Evolutionary conservation across 2,113 vertebrate species (phyloP), one percentile per base, ranked within the genome.

Genomic region (Siniperca knerii): DNA sequence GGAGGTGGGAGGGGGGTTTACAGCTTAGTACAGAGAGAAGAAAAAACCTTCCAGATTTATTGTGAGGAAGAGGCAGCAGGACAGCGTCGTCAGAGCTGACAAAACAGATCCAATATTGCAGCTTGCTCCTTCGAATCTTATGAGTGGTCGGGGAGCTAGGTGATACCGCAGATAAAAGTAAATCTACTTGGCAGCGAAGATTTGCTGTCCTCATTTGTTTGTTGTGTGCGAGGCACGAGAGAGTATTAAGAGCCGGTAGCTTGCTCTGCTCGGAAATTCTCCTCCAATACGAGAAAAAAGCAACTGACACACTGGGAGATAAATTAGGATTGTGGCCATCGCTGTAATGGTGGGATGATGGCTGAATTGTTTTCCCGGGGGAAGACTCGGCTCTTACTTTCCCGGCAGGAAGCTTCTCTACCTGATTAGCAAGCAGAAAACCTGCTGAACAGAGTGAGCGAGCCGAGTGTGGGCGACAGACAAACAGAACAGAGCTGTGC

Each of bases 191-290:
- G 89, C 93, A 93, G 87, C 71, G 37, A 68, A 94, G 85, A 93
- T 93, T 92, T 91, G 90, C 87, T 81, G 86, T 90, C 89, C 87
- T 93, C 89, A 93, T 94, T 93, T 93, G 90, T 93, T 92, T 91
- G 92, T 90, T 84, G 84, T 81, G 92, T 69, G 87, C 75, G 86
- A 82, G 79, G 79, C 85, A 90, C 66, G 55, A 52, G 87, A 77
- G 81, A 78, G 78, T 68, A 84, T 88, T 87, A 81, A 86, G 84
- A 73, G 82, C 79, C 25, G 29, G 2, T 60, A 5, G 86, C 81
- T 77, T 37, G 20, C 83, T 75, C 77, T 77, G 89, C 89, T 71
- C 23, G 57, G 79, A 85, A 82, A 81, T 50, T 35, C 82, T 87
- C 80, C 83, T 82, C 48, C 75, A 71, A 40, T n/a, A 70, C 0